A percentile compares a stretch with the other conserved stretches of the same genome.
These are phyloP conservation scores for Agrotis ipsilon DNA, from an alignment of 2,888 invertebrate species.

Conservation along the genomic window DNA sequence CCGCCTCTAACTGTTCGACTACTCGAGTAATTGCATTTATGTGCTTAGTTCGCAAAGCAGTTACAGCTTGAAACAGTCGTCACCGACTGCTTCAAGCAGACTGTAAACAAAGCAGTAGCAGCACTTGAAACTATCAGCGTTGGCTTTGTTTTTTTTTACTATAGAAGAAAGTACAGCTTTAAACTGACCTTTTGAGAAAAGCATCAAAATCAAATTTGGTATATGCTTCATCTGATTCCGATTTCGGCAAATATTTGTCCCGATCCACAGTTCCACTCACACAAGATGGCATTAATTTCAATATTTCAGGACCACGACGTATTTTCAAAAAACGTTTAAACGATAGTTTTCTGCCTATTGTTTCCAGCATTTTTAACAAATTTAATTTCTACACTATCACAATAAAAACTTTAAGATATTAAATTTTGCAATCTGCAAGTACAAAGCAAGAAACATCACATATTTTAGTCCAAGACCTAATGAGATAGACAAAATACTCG, in stretches of 20 bases:
- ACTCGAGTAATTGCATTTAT: no score
- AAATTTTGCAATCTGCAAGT: no score
- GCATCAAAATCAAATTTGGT: slow-evolving; percentile 14
- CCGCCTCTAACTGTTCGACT: no score
- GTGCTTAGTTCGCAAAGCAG: no score
- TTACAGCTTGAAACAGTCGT: no score
- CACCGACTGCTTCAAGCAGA: no score
- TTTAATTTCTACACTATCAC: no score
- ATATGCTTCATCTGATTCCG: slow-evolving; percentile 1
- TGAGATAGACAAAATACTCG: background rate
- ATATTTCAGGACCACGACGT: slow-evolving; percentile 1
- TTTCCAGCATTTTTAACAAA: slow-evolving; percentile 31
- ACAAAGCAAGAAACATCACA: background rate
- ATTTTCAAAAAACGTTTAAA: slow-evolving; percentile 7
- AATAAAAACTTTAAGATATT: no score
- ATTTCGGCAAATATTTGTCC: background rate
- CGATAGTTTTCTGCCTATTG: slow-evolving; percentile 39
- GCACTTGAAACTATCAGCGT: no score
- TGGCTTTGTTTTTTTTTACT: background rate
- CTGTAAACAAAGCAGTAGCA: no score
- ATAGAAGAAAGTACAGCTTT: background rate
- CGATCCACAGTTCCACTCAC: slow-evolving; percentile 4
- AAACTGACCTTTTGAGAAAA: slow-evolving; percentile 34
- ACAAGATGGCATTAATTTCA: slow-evolving; percentile 37
- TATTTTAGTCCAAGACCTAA: background rate